Evolutionary conservation across 2,797 vertebrate species (phyloP), one percentile per base, ranked within the genome.

Genomic region (Amniataba percoides): DNA sequence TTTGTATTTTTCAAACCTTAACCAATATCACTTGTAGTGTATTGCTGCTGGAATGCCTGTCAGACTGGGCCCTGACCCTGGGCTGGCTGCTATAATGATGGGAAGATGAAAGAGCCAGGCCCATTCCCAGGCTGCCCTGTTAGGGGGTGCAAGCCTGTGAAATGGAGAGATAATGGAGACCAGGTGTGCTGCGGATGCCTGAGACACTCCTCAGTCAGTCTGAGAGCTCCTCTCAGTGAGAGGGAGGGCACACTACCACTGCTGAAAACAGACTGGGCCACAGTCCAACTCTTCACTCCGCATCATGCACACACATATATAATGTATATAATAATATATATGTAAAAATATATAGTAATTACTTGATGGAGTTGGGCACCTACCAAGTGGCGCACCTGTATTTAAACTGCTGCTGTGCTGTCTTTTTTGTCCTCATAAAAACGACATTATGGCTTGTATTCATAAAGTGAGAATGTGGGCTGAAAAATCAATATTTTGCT

Each of bases 111-210:
- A 96, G 95, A 89, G 87, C 88, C 88, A 85, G 89, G 93, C 93
- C 93, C 93, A 94, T 96, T 97, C 96, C 95, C 96, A 96, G 93
- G 94, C 93, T 93, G 93, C 91, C 93, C 93, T 90, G 82, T 94
- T 94, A 94, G 93, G 95, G 93, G 95, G 94, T 94, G 92, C 85
- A 88, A 93, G 94, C 85, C 95, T 93, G 93, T 95, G 94, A 95
- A 96, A 96, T 94, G 93, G 94, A 95, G 93, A 94, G 93, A 95
- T 96, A 96, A 97, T 96, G 90, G 94, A 95, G 95, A 94, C 95
- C 96, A 97, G 96, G 96, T 97, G 95, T 89, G 91, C 93, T 69
- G 84, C 85, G 88, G 94, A 94, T 95, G 94, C 90, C 89, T 88
- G 90, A 96, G 94, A 95, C 88, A 81, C 78, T 88, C 82, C 85